phyloP scores from a whole-genome alignment of 1,140 invertebrate genomes.

The Lucilia sericata region DNA sequence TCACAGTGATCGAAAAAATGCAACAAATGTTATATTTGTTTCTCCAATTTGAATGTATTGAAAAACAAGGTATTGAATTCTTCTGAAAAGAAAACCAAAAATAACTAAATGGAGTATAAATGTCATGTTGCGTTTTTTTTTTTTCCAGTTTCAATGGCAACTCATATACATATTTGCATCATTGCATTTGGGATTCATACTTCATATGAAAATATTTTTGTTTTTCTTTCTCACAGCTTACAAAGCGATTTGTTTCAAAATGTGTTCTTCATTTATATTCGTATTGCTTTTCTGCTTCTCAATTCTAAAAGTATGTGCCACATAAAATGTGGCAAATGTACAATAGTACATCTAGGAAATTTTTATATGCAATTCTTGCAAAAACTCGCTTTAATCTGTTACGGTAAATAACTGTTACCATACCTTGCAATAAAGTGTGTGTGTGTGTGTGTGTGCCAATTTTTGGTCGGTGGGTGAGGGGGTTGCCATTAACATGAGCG shows the following conservation, averaged over 20 bases:
- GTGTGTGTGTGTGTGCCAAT: background rate
- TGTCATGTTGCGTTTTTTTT: background rate
- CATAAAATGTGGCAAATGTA: conserved; percentile 11
- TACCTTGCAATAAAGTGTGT: background rate
- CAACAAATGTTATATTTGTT: background rate
- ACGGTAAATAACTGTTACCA: conserved; percentile 20
- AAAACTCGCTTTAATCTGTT: background rate
- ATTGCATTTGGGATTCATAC: conserved; percentile 64
- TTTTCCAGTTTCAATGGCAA: background rate
- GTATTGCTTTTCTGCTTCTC: background rate
- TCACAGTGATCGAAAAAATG: conserved; percentile 1
- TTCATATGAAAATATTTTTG: conserved; percentile 42
- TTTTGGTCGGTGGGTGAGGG: too few species aligned
- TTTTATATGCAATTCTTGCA: background rate
- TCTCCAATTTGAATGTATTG: background rate
- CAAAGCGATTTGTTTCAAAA: conserved; percentile 46
- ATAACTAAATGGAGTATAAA: background rate
- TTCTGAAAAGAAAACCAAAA: background rate
- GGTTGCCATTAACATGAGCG: too few species aligned
- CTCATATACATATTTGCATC: background rate
- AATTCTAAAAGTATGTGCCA: background rate
- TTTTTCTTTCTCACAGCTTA: conserved; percentile 34
- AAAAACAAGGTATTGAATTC: background rate
- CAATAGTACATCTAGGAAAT: background rate
- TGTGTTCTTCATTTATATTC: background rate